Conservation (phyloP, 2,113 vertebrate genomes). For the Tachysurus fulvidraco region DNA sequence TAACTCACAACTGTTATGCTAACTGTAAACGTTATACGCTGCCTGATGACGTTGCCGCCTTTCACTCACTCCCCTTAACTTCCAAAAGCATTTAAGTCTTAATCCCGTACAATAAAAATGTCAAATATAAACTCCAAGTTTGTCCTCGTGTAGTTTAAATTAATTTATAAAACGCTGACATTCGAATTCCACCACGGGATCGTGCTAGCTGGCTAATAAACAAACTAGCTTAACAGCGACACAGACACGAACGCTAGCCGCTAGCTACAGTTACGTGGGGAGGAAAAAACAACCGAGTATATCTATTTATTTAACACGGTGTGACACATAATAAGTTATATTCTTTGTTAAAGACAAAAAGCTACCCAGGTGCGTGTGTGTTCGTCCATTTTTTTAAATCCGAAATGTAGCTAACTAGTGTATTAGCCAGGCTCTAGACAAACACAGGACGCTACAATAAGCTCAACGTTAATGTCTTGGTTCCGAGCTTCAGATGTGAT, state of each 20-base stretch:
- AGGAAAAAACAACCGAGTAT: background rate
- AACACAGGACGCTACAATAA: background rate
- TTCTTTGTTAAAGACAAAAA: background rate
- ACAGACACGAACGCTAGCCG: background rate
- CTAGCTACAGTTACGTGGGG: background rate
- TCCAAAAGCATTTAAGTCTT: background rate
- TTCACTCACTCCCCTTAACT: background rate
- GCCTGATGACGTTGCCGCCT: constrained; percentile 20
- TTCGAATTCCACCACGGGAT: background rate
- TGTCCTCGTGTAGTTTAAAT: background rate
- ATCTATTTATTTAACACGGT: background rate
- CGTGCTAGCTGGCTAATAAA: constrained; percentile 22
- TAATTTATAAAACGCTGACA: too few species aligned
- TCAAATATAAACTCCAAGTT: background rate
- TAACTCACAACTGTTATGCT: constrained; percentile 6
- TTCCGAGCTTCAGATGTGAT: background rate
- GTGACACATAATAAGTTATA: background rate
- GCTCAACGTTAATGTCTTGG: too few species aligned
- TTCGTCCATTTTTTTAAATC: background rate
- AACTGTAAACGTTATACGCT: constrained; percentile 8
- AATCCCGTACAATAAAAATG: background rate
- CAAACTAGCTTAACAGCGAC: constrained; percentile 10
- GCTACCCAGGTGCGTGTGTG: background rate
- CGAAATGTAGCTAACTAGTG: background rate
- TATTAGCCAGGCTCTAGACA: background rate